phyloP scores from a whole-genome alignment of 2,888 invertebrate species.

The Amiota communis region DNA sequence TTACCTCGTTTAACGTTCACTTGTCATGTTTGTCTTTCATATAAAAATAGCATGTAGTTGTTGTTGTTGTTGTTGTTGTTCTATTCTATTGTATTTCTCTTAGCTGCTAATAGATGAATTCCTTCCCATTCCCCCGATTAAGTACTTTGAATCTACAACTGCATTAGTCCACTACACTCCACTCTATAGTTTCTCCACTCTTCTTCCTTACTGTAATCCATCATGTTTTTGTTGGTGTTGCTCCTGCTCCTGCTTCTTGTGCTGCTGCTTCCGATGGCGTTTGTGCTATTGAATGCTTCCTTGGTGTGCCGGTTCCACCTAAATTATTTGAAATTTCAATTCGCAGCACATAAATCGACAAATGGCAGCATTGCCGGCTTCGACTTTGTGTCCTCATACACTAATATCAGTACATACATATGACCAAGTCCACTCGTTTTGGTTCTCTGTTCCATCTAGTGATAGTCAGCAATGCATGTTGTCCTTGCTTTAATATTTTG shows the following conservation, averaged over 20 bases:
- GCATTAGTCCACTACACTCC: not conserved
- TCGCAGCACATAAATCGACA: conserved; percentile 63
- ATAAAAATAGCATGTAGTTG: conserved; percentile 16
- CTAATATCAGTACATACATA: too few relatives aligned
- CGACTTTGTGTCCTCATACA: not conserved
- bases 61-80: not conserved
- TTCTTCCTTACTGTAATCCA: not conserved
- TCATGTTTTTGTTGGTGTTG: not conserved
- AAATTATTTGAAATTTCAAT: conserved; percentile 52
- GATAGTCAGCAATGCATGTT: too few relatives aligned
- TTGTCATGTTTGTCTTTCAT: conserved; percentile 23
- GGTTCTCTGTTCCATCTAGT: not conserved
- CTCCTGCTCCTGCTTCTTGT: not conserved
- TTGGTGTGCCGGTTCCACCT: conserved; percentile 15
- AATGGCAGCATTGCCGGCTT: conserved; percentile 48
- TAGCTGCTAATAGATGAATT: too few relatives aligned
- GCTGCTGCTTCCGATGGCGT: conserved; percentile 16
- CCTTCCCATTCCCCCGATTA: too few relatives aligned
- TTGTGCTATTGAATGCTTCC: conserved; percentile 1
- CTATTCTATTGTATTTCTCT: too few relatives aligned
- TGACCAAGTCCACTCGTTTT: not conserved
- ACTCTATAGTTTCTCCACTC: not conserved
- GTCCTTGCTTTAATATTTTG: not conserved
- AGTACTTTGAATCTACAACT: too few relatives aligned
- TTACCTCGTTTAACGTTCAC: not conserved